Percentiles rank a stretch among this genome's conserved stretches.
Evolutionary conservation across 2,113 vertebrate species (phyloP).

Genomic region (Psophia crepitans): DNA sequence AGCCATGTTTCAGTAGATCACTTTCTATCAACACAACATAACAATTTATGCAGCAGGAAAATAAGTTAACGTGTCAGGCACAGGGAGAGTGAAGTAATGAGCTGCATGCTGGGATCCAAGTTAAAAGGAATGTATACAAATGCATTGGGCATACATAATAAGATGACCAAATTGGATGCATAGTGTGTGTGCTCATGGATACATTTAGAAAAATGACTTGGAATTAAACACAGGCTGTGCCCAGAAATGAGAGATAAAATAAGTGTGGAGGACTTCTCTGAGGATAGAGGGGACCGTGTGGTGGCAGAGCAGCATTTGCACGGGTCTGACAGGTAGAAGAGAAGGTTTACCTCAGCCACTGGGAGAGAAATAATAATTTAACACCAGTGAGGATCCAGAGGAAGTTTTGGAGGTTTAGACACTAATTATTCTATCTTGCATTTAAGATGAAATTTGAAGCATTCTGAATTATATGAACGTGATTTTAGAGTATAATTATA

Average conservation of each 20-base stretch:
- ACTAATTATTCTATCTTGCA: neutral
- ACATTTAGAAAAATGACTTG: slow-evolving; percentile 43
- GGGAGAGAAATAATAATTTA: neutral
- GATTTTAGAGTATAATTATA: neutral
- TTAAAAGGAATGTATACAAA: neutral
- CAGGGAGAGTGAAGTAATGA: neutral
- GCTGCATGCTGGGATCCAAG: neutral
- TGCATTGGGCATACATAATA: neutral
- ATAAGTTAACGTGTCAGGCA: neutral
- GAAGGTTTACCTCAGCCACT: neutral
- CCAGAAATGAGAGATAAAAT: slow-evolving; percentile 52
- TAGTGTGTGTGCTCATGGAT: neutral
- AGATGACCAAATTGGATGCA: neutral
- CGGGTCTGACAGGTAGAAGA: slow-evolving; percentile 4
- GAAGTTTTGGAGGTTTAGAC: neutral
- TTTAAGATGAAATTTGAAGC: neutral
- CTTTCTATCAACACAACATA: neutral
- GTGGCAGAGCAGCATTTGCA: neutral
- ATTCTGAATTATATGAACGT: neutral
- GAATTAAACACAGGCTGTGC: slow-evolving; percentile 55
- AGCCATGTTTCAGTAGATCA: neutral
- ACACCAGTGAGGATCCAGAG: neutral
- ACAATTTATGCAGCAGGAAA: neutral
- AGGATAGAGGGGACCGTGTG: neutral
- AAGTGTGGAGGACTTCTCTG: slow-evolving; percentile 23